A percentile compares a stretch with the other conserved stretches of the same genome.
phyloP scores from a whole-genome alignment of 2,113 vertebrate species.

The Oriolus oriolus region DNA sequence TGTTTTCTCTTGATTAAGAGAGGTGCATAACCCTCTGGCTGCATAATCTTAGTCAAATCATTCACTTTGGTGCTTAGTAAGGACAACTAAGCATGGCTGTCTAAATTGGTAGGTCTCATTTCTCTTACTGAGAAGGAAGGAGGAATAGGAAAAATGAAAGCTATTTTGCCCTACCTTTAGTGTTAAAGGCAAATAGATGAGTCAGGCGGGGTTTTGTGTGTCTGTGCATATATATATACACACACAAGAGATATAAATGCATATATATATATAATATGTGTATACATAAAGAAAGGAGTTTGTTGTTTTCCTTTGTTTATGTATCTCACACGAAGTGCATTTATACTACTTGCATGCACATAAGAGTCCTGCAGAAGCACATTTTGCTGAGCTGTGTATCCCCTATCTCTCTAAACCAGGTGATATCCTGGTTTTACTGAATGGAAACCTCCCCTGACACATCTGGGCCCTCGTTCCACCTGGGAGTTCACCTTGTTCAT shows the following conservation, averaged over 20 bases:
- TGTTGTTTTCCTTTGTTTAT: not conserved
- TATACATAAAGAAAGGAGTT: not conserved
- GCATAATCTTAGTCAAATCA: slow-evolving; percentile 16
- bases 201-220: not conserved
- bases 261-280: not conserved
- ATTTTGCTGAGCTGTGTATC: not conserved
- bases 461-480: not conserved
- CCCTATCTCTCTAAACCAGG: not conserved
- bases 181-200: not conserved
- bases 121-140: not conserved
- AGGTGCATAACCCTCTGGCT: not conserved
- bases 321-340: not conserved
- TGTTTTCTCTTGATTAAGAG: slow-evolving; percentile 5
- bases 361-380: not conserved
- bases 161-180: not conserved
- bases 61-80: not conserved
- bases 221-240: not conserved
- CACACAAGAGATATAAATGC: not conserved
- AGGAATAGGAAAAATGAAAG: not conserved
- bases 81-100: not conserved
- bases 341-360: not conserved
- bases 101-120: not conserved
- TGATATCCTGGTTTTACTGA: not conserved
- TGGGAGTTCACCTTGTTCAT: slow-evolving; percentile 18
- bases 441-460: slow-evolving; percentile 8